Conservation (phyloP, 2,113 vertebrate species). For the Dicentrarchus labrax region DNA sequence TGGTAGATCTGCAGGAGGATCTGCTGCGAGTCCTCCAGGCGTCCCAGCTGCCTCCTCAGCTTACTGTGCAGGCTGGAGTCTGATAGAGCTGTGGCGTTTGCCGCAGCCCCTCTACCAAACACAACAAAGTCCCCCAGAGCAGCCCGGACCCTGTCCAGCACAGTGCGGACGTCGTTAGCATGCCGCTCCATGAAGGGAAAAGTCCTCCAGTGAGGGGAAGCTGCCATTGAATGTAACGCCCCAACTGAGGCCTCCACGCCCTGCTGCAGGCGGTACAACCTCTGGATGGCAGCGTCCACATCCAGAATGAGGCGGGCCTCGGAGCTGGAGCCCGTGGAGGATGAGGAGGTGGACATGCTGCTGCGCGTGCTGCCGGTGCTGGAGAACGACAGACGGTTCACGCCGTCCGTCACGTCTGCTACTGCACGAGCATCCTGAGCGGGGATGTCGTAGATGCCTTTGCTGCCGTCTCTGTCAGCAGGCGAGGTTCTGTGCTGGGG, state of each 20-base stretch:
- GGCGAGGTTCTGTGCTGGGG: constrained; percentile 74
- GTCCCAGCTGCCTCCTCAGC: constrained; percentile 90
- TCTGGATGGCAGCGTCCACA: constrained; percentile 90
- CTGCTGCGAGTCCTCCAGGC: constrained; percentile 94
- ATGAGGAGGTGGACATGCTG: constrained; percentile 97
- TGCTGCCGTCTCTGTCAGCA: constrained; percentile 76
- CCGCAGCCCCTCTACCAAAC: constrained; percentile 88
- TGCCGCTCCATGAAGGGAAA: constrained; percentile 90
- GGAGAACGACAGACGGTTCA: constrained; percentile 95
- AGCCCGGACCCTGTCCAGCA: constrained; percentile 89
- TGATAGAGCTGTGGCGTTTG: constrained; percentile 87
- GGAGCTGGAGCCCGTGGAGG: constrained; percentile 87
- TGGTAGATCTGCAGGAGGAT: constrained; percentile 93
- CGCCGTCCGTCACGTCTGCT: constrained; percentile 90
- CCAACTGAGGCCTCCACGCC: constrained; percentile 84
- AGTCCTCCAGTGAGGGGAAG: constrained; percentile 90
- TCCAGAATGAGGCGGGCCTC: constrained; percentile 86
- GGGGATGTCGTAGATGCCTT: constrained; percentile 92
- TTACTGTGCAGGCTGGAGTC: constrained; percentile 90
- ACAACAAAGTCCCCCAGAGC: constrained; percentile 87
- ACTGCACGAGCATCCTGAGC: constrained; percentile 79
- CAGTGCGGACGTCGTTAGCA: constrained; percentile 87
- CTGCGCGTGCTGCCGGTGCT: constrained; percentile 95
- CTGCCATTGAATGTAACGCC: constrained; percentile 84
- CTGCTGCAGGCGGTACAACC: constrained; percentile 88